Conservation (phyloP, 2,113 vertebrate species). For the Perccottus glenii region DNA sequence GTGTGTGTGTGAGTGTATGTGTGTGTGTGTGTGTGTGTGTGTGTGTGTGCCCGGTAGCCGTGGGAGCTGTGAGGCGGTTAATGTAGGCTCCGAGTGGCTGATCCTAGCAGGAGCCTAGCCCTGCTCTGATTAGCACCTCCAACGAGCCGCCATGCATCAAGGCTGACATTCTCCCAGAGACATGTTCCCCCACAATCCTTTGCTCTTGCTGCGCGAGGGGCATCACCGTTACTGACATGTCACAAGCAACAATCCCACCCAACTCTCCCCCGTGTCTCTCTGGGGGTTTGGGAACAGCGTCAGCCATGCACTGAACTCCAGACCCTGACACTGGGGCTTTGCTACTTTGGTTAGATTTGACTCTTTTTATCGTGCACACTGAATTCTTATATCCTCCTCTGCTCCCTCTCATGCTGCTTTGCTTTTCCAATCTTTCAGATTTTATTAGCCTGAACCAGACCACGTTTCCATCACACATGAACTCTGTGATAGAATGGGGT, state of each 20-base stretch:
- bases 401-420: slow-evolving; percentile 32
- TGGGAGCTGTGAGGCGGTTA: slow-evolving; percentile 70
- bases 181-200: slow-evolving; percentile 88
- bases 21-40: slow-evolving; percentile 31
- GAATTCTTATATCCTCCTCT: slow-evolving; percentile 6
- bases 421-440: slow-evolving; percentile 58
- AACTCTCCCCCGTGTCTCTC: slow-evolving; percentile 81
- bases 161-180: slow-evolving; percentile 93
- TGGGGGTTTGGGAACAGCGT: slow-evolving; percentile 87
- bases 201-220: slow-evolving; percentile 83
- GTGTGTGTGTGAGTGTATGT: slow-evolving; percentile 36
- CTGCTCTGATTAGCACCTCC: slow-evolving; percentile 95
- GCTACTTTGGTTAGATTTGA: slow-evolving; percentile 35
- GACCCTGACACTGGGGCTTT: slow-evolving; percentile 50
- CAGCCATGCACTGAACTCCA: slow-evolving; percentile 75
- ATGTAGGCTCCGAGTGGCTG: slow-evolving; percentile 71
- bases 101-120: slow-evolving; percentile 68
- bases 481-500: slow-evolving; percentile 53
- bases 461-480: slow-evolving; percentile 50
- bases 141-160: slow-evolving; percentile 89
- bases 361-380: slow-evolving; percentile 35
- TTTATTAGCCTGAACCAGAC: slow-evolving; percentile 44
- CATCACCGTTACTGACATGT: slow-evolving; percentile 83
- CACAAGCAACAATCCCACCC: slow-evolving; percentile 83
- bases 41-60: slow-evolving; percentile 40